Evolutionary conservation across 2,797 vertebrate genomes (phyloP).

Genomic region (Chloroceryle inda): DNA sequence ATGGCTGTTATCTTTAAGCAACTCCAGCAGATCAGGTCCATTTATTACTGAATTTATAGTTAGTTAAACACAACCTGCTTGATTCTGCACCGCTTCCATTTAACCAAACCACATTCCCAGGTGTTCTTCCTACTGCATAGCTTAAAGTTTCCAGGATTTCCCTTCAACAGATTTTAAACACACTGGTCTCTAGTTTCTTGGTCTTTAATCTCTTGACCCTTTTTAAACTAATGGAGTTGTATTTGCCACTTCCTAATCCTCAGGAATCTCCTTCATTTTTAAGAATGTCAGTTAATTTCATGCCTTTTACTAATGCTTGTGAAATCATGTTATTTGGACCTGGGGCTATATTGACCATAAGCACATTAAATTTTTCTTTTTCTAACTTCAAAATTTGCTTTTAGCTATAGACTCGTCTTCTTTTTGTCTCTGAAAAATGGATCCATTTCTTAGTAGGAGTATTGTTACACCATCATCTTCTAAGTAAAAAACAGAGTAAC

Average conservation of each 20-base stretch:
- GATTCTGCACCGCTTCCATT: constrained; percentile 51
- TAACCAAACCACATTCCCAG: constrained; percentile 75
- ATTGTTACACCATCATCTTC: neutral
- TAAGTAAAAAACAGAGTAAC: neutral
- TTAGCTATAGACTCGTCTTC: neutral
- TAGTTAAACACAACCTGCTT: constrained; percentile 72
- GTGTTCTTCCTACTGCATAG: constrained; percentile 71
- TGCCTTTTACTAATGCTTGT: constrained; percentile 28
- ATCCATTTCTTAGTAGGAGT: neutral
- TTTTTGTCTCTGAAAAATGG: neutral
- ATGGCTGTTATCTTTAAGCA: constrained; percentile 65
- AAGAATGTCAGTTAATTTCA: constrained; percentile 52
- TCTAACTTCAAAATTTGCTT: neutral
- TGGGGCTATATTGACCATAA: neutral
- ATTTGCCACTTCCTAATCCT: constrained; percentile 81
- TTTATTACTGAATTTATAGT: constrained; percentile 46
- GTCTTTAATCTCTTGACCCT: constrained; percentile 73
- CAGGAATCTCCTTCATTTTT: constrained; percentile 68
- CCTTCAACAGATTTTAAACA: constrained; percentile 67
- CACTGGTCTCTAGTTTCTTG: constrained; percentile 65
- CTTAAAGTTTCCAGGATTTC: constrained; percentile 71
- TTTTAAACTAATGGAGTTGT: constrained; percentile 76
- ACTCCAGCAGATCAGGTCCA: constrained; percentile 37
- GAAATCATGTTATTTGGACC: neutral
- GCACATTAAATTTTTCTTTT: neutral